phyloP scores from a whole-genome alignment of 2,888 invertebrate genomes.

The Nemoura dubitans region DNA sequence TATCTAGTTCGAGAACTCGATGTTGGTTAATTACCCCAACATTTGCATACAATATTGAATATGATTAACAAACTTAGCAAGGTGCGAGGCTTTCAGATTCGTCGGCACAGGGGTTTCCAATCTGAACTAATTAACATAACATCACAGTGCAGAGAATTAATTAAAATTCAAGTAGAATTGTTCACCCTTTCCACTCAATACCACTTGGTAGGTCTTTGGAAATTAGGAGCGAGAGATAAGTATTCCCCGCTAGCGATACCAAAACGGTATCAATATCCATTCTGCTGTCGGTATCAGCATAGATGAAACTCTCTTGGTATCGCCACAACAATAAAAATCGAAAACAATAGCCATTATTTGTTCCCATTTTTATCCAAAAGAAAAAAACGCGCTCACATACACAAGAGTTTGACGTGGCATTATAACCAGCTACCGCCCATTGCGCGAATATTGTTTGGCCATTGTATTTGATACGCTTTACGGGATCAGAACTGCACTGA shows the following conservation, averaged over 20 bases:
- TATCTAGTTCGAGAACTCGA: not conserved
- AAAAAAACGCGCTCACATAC: not conserved
- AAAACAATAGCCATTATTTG: conserved; percentile 9
- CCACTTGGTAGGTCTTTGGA: not conserved
- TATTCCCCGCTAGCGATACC: not conserved
- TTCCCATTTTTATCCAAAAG: not conserved
- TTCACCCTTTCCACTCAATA: not conserved
- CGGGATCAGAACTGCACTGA: not conserved
- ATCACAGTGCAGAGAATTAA: not conserved
- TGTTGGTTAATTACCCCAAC: not conserved
- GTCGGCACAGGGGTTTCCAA: not conserved
- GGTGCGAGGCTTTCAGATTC: not conserved
- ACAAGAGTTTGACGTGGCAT: not conserved
- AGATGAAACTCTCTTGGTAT: not conserved
- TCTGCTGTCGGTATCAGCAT: conserved; percentile 1
- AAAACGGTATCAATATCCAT: conserved; percentile 9
- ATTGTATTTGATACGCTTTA: conserved; percentile 31
- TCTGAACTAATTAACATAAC: not conserved
- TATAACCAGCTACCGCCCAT: not conserved
- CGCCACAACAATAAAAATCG: conserved; percentile 3
- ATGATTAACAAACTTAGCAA: conserved; percentile 19
- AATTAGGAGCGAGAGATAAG: no score
- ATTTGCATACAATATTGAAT: conserved; percentile 43
- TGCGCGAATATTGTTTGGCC: not conserved
- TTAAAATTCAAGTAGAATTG: not conserved